These are phyloP conservation scores for Microcebus lehilahytsara DNA, from an alignment of 2,113 vertebrate species.

Conservation along the genomic window DNA sequence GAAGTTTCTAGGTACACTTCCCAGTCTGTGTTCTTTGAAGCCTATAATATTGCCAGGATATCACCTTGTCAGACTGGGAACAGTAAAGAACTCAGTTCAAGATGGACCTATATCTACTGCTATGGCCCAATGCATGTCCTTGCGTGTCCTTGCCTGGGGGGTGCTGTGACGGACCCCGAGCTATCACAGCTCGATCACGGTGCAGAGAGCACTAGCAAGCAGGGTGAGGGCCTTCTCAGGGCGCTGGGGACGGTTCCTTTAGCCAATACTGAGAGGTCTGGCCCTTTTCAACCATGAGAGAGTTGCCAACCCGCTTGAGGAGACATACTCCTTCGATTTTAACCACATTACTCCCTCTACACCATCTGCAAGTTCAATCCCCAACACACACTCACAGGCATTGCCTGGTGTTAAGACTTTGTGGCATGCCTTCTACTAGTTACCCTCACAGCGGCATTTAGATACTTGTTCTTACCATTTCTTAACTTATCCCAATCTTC, in stretches of 20 bases:
- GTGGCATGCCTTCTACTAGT: background rate
- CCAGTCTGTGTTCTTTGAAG: background rate
- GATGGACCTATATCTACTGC: background rate
- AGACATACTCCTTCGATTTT: background rate
- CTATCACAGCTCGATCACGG: fast-evolving
- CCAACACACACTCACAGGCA: background rate
- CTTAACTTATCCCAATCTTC: constrained; percentile 40
- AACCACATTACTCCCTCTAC: background rate
- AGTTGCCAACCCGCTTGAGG: background rate
- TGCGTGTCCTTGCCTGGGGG: background rate
- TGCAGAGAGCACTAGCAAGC: background rate
- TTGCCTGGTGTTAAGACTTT: background rate
- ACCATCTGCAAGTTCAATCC: too few relatives aligned
- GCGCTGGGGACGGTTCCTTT: fast-evolving
- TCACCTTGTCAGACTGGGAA: background rate
- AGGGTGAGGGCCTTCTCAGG: background rate
- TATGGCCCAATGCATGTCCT: background rate
- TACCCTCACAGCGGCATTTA: background rate
- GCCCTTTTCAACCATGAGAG: background rate
- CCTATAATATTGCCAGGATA: background rate
- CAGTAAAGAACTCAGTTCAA: too few relatives aligned
- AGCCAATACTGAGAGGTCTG: too few relatives aligned
- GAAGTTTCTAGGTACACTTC: background rate
- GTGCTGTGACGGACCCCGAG: background rate
- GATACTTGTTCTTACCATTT: constrained; percentile 27